Conservation (phyloP, 2,888 invertebrate genomes). For the Pachymerium ferrugineum region DNA sequence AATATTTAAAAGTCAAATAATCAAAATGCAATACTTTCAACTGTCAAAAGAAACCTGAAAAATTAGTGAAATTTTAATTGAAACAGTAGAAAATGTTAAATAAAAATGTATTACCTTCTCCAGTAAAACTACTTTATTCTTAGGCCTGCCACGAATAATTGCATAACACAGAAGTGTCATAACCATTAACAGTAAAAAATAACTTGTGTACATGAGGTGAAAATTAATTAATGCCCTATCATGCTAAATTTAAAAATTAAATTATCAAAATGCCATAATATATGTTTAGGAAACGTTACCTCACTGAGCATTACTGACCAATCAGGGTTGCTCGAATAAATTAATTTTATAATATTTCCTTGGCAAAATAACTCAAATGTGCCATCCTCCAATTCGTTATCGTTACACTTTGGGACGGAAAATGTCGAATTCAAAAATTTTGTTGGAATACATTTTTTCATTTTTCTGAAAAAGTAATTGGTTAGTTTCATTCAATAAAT, state of each 20-base stretch:
- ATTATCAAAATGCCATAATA: neutral
- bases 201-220: conserved; percentile 49
- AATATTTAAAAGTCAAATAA: too few relatives aligned
- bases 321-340: conserved; percentile 43
- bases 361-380: conserved; percentile 37
- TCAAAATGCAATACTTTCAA: too few relatives aligned
- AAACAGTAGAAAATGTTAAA: neutral
- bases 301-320: conserved; percentile 45
- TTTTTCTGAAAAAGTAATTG: conserved; percentile 31
- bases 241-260: conserved; percentile 42
- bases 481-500: too few relatives aligned
- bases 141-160: conserved; percentile 44
- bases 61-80: neutral
- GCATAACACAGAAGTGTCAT: conserved; percentile 48
- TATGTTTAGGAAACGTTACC: conserved; percentile 41
- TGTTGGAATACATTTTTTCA: conserved; percentile 29
- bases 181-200: conserved; percentile 49
- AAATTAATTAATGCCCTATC: conserved; percentile 48
- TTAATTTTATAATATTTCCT: conserved; percentile 41
- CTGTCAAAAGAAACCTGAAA: neutral
- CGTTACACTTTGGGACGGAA: neutral
- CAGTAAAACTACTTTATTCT: neutral
- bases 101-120: conserved; percentile 29
- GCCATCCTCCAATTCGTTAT: neutral
- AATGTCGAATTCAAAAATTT: neutral